Conservation (phyloP, 2,113 vertebrate species). For the Scartelaos histophorus region DNA sequence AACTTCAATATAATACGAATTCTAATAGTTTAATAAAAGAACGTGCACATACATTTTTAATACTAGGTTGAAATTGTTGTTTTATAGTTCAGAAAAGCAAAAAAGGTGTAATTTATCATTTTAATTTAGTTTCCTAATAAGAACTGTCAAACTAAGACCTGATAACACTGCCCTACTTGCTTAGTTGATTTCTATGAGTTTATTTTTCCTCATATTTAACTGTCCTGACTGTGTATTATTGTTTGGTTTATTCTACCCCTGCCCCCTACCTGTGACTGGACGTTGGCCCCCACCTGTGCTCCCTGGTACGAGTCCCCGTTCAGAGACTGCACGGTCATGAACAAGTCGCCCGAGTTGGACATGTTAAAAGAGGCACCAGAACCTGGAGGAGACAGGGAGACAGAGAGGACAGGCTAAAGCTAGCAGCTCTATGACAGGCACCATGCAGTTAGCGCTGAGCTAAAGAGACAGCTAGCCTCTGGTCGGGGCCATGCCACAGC, state of each 20-base stretch:
- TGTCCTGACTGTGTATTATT: neutral
- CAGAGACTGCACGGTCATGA: slow-evolving; percentile 99
- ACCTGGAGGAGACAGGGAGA: slow-evolving; percentile 97
- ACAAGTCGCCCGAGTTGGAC: slow-evolving; percentile 99
- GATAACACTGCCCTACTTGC: too few species aligned
- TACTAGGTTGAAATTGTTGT: too few species aligned
- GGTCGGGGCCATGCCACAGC: slow-evolving; percentile 13
- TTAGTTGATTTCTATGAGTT: too few species aligned
- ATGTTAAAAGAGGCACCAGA: slow-evolving; percentile 99
- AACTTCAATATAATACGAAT: too few species aligned
- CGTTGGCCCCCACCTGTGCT: slow-evolving; percentile 99
- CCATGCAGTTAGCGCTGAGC: slow-evolving; percentile 48
- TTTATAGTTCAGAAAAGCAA: too few species aligned
- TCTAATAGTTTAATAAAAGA: too few species aligned
- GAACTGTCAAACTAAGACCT: too few species aligned
- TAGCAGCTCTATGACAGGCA: slow-evolving; percentile 27
- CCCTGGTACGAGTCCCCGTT: slow-evolving; percentile 99
- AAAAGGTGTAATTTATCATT: too few species aligned
- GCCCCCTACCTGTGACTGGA: slow-evolving; percentile 98
- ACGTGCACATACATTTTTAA: too few species aligned
- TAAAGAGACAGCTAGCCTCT: slow-evolving; percentile 41
- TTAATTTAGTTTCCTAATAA: too few species aligned
- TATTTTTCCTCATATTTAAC: too few species aligned
- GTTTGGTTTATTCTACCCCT: neutral
- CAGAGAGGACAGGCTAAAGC: slow-evolving; percentile 68